phyloP scores from a whole-genome alignment of 2,113 vertebrate species.

The Laticauda colubrina region DNA sequence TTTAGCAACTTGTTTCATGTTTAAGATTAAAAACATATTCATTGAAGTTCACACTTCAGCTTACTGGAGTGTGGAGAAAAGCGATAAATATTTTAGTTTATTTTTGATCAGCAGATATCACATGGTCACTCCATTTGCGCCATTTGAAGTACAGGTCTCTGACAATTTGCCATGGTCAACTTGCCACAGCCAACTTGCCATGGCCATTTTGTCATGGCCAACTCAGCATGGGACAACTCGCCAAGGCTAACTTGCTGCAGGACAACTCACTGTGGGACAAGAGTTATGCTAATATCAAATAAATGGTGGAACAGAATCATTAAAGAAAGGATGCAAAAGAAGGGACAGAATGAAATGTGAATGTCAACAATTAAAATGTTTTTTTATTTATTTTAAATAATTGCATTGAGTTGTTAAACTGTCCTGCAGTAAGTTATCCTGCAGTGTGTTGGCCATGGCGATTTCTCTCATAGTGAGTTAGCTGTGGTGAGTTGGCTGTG shows the following conservation, averaged over 20 bases:
- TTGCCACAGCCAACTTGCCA: neutral
- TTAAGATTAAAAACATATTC: conserved; percentile 4
- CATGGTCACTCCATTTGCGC: neutral
- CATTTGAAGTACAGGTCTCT: neutral
- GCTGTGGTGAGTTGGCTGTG: neutral
- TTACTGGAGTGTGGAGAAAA: neutral
- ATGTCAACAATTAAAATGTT: neutral
- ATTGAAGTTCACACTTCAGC: neutral
- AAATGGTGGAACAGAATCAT: neutral
- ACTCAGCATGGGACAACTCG: too few species aligned
- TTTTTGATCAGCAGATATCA: neutral
- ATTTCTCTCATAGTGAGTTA: neutral
- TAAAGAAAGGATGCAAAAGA: neutral
- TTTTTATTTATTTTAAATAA: neutral
- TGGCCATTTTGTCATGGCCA: too few species aligned
- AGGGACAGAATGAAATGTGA: neutral
- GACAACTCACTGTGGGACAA: neutral
- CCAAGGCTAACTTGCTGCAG: too few species aligned
- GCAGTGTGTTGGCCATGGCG: neutral
- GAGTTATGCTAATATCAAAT: neutral
- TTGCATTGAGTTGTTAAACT: neutral
- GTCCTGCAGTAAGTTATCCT: neutral
- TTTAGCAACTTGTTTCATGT: neutral
- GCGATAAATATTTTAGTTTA: neutral
- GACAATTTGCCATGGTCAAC: neutral